Base-by-base conservation (phyloP, 2,113 vertebrate genomes). In the Nipponia nippon region DNA sequence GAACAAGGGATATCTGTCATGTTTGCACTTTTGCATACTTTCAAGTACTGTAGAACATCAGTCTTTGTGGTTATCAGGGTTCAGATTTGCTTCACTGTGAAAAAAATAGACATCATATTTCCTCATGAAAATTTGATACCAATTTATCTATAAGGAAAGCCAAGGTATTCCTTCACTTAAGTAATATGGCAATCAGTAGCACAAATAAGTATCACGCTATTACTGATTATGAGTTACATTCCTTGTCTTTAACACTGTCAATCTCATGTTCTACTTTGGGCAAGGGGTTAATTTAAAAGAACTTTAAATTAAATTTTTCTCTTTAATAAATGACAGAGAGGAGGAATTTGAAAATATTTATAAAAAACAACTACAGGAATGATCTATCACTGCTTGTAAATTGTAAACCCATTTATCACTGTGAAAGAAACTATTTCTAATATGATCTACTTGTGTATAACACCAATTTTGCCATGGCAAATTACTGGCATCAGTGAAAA, bases 191-290 rank as follows among this genome's bases (percentile, higher is more conserved):
- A 92, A 65, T 79, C 56, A 55, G 16, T 52, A 50, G 27, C 56
- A 78, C 27, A 76, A 85, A 80, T 69, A 29, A 88, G 3, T 76
- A 56, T 58, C 29, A 26, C 1, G 0, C 12, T 77, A 3, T 76
- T 73, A 66, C 15, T 70, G 20, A 53, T 55, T 18, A 46, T 0
- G 0, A 47, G 18, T 66, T 73, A 20, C 19, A 10, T 84, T 72
- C 34, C 9, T 69, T 49, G 20, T 44, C 27, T 73, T 82, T 38
- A 42, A 44, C 29, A 46, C 9, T 69, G 14, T 69, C 15, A 80
- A 30, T 58, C 9, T 22, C 18, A 56, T 25, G 7, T 55, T 72
- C 15, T 67, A 26, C 30, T 67, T 61, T 69, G 27, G 36, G 17
- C 4, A 56, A 72, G 29, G 7, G 44, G 23, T 63, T 81, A 15